phyloP scores from a whole-genome alignment of 2,113 vertebrate species.

The Cavia porcellus region DNA sequence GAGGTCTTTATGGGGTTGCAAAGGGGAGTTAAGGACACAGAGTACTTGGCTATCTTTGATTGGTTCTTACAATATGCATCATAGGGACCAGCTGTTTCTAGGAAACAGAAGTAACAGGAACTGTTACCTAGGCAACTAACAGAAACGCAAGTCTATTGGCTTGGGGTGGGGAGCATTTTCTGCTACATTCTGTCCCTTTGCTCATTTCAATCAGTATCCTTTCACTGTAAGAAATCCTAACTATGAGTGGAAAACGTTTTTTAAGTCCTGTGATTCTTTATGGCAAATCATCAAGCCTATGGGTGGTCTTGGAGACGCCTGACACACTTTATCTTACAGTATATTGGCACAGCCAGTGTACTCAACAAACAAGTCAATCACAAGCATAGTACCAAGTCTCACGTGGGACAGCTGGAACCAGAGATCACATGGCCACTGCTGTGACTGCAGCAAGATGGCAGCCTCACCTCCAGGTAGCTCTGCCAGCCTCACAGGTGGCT shows the following conservation, averaged over 20 bases:
- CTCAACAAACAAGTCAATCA: not conserved
- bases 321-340: not conserved
- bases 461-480: not conserved
- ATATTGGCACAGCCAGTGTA: not conserved
- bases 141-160: too few relatives aligned
- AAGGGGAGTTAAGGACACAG: too few relatives aligned
- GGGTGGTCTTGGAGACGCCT: not conserved
- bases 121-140: too few relatives aligned
- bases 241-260: not conserved
- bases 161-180: too few relatives aligned
- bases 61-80: too few relatives aligned
- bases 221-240: not conserved
- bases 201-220: not conserved
- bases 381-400: not conserved
- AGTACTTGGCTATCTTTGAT: too few relatives aligned
- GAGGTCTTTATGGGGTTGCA: too few relatives aligned
- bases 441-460: not conserved
- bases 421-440: rapidly evolving
- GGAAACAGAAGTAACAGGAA: too few relatives aligned
- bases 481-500: not conserved
- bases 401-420: not conserved
- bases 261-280: not conserved
- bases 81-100: too few relatives aligned
- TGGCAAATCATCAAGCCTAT: not conserved
- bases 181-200: not conserved